These are phyloP conservation scores for Epistrophella euchroma DNA, from an alignment of 2,888 invertebrate species.

Conservation along the genomic window DNA sequence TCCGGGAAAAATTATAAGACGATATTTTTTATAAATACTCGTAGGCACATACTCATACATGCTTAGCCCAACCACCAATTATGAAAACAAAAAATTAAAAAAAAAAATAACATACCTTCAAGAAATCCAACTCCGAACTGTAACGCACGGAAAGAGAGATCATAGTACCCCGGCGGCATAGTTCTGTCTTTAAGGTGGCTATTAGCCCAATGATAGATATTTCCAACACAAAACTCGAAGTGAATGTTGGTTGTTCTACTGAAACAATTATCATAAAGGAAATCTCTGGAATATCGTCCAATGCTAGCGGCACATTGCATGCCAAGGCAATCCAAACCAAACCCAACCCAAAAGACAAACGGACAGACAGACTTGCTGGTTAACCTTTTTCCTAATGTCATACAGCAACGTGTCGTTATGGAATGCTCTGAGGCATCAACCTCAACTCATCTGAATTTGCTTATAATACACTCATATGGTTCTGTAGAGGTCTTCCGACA, in stretches of 20 bases:
- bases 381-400: conserved; percentile 70
- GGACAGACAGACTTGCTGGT: conserved; percentile 23
- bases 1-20: conserved; percentile 73
- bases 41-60: background rate
- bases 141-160: conserved; percentile 59
- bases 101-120: background rate
- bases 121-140: conserved; percentile 41
- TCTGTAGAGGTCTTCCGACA: conserved; percentile 35
- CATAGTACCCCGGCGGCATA: conserved; percentile 71
- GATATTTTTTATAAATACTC: conserved; percentile 45
- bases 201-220: conserved; percentile 76
- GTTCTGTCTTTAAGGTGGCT: conserved; percentile 76
- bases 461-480: conserved; percentile 66
- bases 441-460: conserved; percentile 57
- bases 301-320: conserved; percentile 71
- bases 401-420: conserved; percentile 69
- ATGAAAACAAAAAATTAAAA: conserved; percentile 30
- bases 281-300: conserved; percentile 61
- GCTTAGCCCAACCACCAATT: conserved; percentile 68
- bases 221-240: conserved; percentile 56
- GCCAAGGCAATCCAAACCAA: conserved; percentile 29
- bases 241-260: conserved; percentile 51
- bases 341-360: conserved; percentile 25
- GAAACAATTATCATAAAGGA: conserved; percentile 73
- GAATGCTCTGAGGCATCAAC: conserved; percentile 57